phyloP scores from a whole-genome alignment of 2,113 vertebrate species.

The Istiophorus platypterus region DNA sequence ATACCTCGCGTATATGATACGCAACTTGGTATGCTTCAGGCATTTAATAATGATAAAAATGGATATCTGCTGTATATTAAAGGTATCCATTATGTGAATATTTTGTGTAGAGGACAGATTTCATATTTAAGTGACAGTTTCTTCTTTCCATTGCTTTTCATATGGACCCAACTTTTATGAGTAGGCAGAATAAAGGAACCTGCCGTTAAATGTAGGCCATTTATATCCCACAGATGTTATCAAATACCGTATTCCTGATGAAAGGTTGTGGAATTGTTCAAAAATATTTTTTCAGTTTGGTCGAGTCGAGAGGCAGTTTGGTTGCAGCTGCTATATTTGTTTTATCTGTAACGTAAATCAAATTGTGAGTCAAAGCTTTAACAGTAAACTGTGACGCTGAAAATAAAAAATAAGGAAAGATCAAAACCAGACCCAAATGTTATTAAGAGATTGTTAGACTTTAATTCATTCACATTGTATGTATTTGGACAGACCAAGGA shows the following conservation, averaged over 20 bases:
- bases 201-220: constrained; percentile 62
- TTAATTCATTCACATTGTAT: constrained; percentile 45
- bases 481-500: constrained; percentile 44
- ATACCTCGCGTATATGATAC: background rate
- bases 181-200: constrained; percentile 56
- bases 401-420: constrained; percentile 46
- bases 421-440: constrained; percentile 41
- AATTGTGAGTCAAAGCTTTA: constrained; percentile 36
- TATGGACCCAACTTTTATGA: constrained; percentile 63
- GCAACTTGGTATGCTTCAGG: background rate
- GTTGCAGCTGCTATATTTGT: constrained; percentile 63
- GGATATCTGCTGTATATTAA: background rate
- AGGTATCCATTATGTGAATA: background rate
- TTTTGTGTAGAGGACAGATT: background rate
- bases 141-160: constrained; percentile 48
- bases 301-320: constrained; percentile 59
- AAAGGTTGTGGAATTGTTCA: constrained; percentile 71
- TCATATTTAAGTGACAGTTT: constrained; percentile 12
- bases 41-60: background rate
- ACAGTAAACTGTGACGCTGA: constrained; percentile 51
- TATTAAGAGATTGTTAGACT: constrained; percentile 25
- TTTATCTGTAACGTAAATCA: constrained; percentile 63
- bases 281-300: constrained; percentile 46
- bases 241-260: constrained; percentile 57
- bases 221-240: constrained; percentile 71